Evolutionary conservation across 53 echinoderm and acorn worm species (phyloP), one percentile per base, ranked within the genome.

Genomic region (Actinopyga echinites): DNA sequence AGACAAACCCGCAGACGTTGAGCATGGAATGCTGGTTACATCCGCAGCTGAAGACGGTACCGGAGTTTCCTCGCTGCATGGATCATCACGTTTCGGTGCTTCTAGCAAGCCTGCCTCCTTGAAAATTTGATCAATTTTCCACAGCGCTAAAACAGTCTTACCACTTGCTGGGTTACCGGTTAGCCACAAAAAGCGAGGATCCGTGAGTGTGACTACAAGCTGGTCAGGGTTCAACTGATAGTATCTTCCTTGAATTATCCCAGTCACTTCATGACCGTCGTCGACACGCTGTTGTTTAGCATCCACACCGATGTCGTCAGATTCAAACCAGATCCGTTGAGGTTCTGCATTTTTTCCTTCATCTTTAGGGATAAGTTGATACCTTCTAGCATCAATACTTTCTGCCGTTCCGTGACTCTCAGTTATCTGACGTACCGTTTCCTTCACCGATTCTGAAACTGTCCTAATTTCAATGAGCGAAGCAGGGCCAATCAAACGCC

Each of bases 41-140:
- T 13, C 42, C 21, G 74, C 10, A n/a, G 36, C 38, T 37, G 74
- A 7, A 42, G 43, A 49, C 0, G 15, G 35, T 38, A 21, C 17
- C 17, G 69, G 34, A 20, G 34, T 1, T 69, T 10, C 34, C 26
- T 43, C 49, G 21, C 19, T 26, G 13, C 0, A 13, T 2, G 1
- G 17, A 13, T 49, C 49, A 49, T 15, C 13, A 2, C 49, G 0
- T 49, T 2, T 2, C 2, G 5, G 2, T 49, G 49, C 17, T 49
- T 17, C 17, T n/a, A n/a, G n/a, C n/a, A n/a, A n/a, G 17, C 23
- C 10, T 10, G 25, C 15, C 7, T 73, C 44, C 22, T 73, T 26
- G 7, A 73, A 73, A 55, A 77, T 77, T 24, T 77, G 30, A 19
- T 77, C 17, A 55, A 77, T 77, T n/a, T 77, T 77, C 77, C 11